Base-by-base conservation (phyloP, 2,888 invertebrate species). In the Camptogramma bilineatum region DNA sequence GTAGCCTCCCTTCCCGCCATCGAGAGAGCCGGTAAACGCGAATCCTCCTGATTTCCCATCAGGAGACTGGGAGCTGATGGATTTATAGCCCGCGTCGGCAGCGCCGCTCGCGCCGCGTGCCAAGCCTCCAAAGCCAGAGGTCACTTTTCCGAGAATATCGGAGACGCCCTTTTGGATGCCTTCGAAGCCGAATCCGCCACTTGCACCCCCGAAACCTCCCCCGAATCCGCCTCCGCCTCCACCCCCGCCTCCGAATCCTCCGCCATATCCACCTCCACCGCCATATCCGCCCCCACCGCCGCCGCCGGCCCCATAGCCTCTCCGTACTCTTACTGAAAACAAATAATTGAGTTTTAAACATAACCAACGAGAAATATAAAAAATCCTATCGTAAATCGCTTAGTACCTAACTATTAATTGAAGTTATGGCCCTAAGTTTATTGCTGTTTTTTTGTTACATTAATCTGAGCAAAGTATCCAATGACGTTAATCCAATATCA, bases 41-140 rank as follows among this genome's bases (percentile, higher is more conserved):
- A 87, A 91, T 1, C 91, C 92, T 60, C 90, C 90, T 58, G 92
- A 92, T 68, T 88, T 91, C 61, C 90, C 91, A 61, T 91, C 91
- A 28, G 87, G 84, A 18, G 90, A 88, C 68, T 88, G 85, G 0
- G 88, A 85, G 65, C 84, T 86, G 21, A 91, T 79, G 1, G 83
- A 79, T 76, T 90, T 89, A 59, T 82, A 83, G 5, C 77, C 75
- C 4, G 75, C 73, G n/a, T 74, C 71, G 0, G 76, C 73, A n/a
- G 70, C 72, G 0, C 79, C 77, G 0, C 73, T 28, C 65, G 69
- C 61, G 0, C 55, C 64, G 62, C 67, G 75, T 16, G 79, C 81
- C 46, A 84, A 52, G 18, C 70, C 60, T 46, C 71, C 70, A 21
- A 87, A 63, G 4, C 88, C 88, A 18, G 79, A 72, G 17, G 81